These are phyloP conservation scores for Drosophila heteroneura DNA, from an alignment of 2,888 invertebrate species.

Conservation along the genomic window DNA sequence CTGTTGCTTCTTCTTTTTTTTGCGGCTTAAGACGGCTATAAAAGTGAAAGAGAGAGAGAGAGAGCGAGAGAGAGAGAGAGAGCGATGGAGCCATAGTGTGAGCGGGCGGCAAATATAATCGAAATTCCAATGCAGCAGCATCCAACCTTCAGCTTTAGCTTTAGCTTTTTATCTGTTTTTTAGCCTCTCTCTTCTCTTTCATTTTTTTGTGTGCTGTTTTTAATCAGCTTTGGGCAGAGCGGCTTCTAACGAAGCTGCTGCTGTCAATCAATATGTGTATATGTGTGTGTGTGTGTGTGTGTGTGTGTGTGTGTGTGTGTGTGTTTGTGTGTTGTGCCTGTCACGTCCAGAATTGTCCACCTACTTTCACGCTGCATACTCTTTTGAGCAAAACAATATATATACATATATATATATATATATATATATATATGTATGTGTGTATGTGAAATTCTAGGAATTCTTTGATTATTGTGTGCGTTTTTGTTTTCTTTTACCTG, in stretches of 20 bases:
- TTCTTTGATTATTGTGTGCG: slow-evolving; percentile 23
- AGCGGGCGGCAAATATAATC: slow-evolving; percentile 62
- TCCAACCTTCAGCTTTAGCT: slow-evolving; percentile 37
- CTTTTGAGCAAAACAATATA: slow-evolving; percentile 2
- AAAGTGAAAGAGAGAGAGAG: slow-evolving; percentile 7
- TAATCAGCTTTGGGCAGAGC: slow-evolving; percentile 71
- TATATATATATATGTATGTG: not conserved
- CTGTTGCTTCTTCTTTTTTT: slow-evolving; percentile 39
- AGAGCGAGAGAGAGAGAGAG: slow-evolving; percentile 6
- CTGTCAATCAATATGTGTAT: slow-evolving; percentile 33
- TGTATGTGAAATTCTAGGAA: slow-evolving; percentile 36
- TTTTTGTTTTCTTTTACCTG: slow-evolving; percentile 36
- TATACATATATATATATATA: not conserved
- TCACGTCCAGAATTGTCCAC: slow-evolving; percentile 75
- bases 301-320: slow-evolving; percentile 25
- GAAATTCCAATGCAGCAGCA: slow-evolving; percentile 72
- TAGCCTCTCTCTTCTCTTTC: not conserved
- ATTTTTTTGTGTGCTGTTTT: slow-evolving; percentile 34
- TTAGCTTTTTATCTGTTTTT: slow-evolving; percentile 14
- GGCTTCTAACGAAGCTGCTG: slow-evolving; percentile 67
- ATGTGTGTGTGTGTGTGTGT: slow-evolving; percentile 11
- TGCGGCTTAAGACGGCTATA: slow-evolving; percentile 65
- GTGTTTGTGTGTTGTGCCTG: slow-evolving; percentile 44
- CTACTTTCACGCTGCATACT: slow-evolving; percentile 74
- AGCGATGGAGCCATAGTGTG: not conserved